Percentiles rank a stretch among this genome's conserved stretches.
Evolutionary conservation across 1,140 invertebrate genomes (phyloP).

Genomic region (Orius laevigatus): DNA sequence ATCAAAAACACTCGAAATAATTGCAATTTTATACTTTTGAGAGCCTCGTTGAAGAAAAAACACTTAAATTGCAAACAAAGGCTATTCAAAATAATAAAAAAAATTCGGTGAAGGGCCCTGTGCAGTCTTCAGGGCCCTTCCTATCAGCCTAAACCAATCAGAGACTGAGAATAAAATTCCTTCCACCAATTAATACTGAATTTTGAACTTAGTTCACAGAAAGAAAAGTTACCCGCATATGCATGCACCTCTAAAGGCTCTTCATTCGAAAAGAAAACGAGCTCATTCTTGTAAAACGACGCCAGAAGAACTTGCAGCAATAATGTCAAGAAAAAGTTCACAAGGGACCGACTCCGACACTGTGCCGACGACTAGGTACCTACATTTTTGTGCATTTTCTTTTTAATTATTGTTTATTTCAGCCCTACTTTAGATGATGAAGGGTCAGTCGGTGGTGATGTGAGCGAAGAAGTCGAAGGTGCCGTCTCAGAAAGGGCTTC

Average conservation of each 20-base stretch:
- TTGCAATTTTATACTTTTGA: neutral
- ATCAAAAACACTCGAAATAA: too few species aligned
- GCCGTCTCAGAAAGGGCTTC: conserved; percentile 12
- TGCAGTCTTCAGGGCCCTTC: too few species aligned
- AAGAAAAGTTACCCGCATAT: conserved; percentile 47
- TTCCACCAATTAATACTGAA: too few species aligned
- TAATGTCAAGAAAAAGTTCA: conserved; percentile 6
- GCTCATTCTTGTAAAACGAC: conserved; percentile 9
- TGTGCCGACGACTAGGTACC: neutral
- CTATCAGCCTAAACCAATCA: too few species aligned
- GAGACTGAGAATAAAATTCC: too few species aligned
- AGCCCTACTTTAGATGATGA: neutral
- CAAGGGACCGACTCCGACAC: conserved; percentile 10
- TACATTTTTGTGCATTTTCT: neutral
- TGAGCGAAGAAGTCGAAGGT: neutral
- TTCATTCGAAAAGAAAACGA: conserved; percentile 20
- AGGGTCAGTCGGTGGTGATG: conserved; percentile 3
- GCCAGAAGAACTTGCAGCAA: conserved; percentile 16
- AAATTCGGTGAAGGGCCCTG: conserved; percentile 10
- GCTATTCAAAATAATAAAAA: neutral
- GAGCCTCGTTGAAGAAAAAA: neutral
- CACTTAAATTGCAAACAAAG: neutral
- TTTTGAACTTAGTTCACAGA: conserved; percentile 38
- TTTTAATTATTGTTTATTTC: neutral
- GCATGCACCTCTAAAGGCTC: conserved; percentile 40